A percentile compares a stretch with the other conserved stretches of the same genome.
Evolutionary conservation across 2,113 vertebrate species (phyloP).

Genomic region (Sinocyclocheilus rhinocerous): DNA sequence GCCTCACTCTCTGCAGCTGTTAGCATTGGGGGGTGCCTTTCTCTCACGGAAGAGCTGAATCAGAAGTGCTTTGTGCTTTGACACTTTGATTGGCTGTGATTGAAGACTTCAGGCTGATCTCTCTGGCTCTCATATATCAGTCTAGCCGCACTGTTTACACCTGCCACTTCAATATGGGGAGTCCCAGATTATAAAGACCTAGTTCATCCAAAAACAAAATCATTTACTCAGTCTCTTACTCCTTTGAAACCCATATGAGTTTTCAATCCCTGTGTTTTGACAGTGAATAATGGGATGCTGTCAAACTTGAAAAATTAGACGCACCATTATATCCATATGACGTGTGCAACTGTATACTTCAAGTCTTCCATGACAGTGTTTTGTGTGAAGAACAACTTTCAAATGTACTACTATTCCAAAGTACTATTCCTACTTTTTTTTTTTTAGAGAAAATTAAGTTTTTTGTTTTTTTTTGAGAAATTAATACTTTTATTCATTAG

Average conservation of each 20-base stretch:
- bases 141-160: neutral
- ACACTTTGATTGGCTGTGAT: conserved; percentile 14
- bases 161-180: neutral
- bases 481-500: neutral
- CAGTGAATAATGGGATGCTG: neutral
- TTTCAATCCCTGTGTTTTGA: neutral
- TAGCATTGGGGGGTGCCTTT: neutral
- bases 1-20: neutral
- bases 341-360: neutral
- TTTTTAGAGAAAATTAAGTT: neutral
- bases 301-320: conserved; percentile 7
- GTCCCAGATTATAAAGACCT: neutral
- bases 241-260: neutral
- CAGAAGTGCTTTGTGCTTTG: neutral
- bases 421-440: neutral
- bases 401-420: neutral
- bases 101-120: neutral
- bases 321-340: neutral
- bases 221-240: neutral
- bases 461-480: neutral
- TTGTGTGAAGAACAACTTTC: neutral
- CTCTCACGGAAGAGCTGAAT: conserved; percentile 17
- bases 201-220: neutral
- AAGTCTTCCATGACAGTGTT: neutral
- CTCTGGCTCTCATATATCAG: neutral